A percentile compares a stretch with the other conserved stretches of the same genome.
Conservation (phyloP, 2,113 vertebrate species). For the Nerophis lumbriciformis region DNA sequence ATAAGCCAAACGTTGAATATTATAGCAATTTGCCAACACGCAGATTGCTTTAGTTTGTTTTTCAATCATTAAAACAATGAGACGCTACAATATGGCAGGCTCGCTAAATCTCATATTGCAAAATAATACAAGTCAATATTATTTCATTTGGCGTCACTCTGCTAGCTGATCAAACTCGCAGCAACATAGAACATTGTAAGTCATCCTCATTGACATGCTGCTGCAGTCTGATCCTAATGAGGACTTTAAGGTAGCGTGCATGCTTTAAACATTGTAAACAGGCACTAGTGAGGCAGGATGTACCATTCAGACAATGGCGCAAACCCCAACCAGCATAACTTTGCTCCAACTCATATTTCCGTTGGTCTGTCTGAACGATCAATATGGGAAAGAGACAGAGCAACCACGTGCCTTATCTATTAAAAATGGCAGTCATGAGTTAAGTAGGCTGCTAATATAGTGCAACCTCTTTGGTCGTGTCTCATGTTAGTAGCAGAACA, state of each 20-base stretch:
- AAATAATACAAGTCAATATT: not conserved
- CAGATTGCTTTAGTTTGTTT: not conserved
- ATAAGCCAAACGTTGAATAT: not conserved
- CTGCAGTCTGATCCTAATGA: conserved; percentile 12
- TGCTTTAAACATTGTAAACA: conserved; percentile 27
- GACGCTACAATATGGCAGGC: not conserved
- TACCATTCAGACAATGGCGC: conserved; percentile 43
- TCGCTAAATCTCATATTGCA: too few species aligned
- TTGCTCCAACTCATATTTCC: conserved; percentile 39
- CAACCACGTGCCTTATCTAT: not conserved
- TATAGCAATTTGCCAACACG: not conserved
- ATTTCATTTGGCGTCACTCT: not conserved
- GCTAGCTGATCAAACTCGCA: not conserved
- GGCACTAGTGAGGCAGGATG: conserved; percentile 53
- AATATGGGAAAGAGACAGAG: conserved; percentile 2
- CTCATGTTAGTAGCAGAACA: not conserved
- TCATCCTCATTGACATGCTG: not conserved
- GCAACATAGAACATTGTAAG: not conserved
- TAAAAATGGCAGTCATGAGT: not conserved
- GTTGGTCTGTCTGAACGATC: conserved; percentile 33
- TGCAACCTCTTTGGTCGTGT: too few species aligned
- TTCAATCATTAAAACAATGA: not conserved
- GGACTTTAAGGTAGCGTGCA: conserved; percentile 4
- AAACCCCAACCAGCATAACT: conserved; percentile 37
- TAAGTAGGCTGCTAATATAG: not conserved